Evolutionary conservation across 92 coral and sea anemone species (phyloP), one percentile per base, ranked within the genome.

Genomic region (Palythoa heliodiscus): DNA sequence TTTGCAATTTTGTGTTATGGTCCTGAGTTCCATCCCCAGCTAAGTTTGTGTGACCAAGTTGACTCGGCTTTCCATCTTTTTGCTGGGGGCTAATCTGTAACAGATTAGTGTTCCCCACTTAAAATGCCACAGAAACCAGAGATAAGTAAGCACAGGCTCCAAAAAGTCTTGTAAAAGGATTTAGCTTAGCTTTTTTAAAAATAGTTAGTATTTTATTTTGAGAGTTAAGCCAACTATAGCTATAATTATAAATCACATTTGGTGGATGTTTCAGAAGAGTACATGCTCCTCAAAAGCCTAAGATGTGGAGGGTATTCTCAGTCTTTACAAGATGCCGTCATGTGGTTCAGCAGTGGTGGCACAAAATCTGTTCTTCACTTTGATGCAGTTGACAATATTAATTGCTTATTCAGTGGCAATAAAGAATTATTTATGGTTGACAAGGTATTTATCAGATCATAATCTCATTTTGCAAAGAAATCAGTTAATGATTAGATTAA

Each of bases 311-410:
- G 99, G 0, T 96, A 57, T 78, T 90, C 93, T 1, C 75, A 87
- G 52, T 90, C 89, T 0, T 84, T 96, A 63, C 99, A 96, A 79
- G 99, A 96, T 89, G 95, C 95, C 1, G 99, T 96, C 24, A 92
- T 96, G 90, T 96, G 99, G 99, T 96, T 96, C 70, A 96, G 99
- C 87, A 96, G 98, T 85, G 99, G 99, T 10, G 99, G 99, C 7
- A 96, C 99, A 19, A 96, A 96, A 76, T 96, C 99, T 29, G 99
- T 96, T 57, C 92, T 96, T 39, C 99, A 96, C 70, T 97, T 83
- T 90, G 99, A 97, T 88, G 90, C 95, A 68, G 95, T 94, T 77
- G 99, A 97, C 80, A 97, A 97, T 81, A 94, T 97, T 73, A 97
- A 97, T 83, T 97, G 99, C 78, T 89, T 97, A 24, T 91, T 97